These are phyloP conservation scores for Potamarius usumacintae DNA, from an alignment of 2,113 vertebrate genomes.

Conservation along the genomic window DNA sequence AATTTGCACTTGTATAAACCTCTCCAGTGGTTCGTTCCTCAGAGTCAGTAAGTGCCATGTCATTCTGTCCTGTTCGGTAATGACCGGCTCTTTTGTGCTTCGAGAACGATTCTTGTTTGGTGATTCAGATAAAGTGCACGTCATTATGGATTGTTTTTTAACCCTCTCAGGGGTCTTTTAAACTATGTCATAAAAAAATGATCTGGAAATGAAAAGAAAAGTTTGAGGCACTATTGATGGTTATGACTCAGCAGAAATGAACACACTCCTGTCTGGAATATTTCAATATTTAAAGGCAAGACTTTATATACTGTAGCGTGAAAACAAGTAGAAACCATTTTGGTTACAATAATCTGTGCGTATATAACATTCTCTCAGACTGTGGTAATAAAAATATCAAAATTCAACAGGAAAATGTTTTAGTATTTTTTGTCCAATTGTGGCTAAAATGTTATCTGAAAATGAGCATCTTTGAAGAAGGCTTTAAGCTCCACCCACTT, in stretches of 20 bases:
- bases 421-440: background rate
- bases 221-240: background rate
- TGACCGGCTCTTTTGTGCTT: background rate
- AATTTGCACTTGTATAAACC: background rate
- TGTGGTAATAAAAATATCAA: no score
- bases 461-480: background rate
- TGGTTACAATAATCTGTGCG: background rate
- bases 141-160: background rate
- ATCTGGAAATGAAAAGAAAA: slow-evolving; percentile 12
- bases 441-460: background rate
- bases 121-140: background rate
- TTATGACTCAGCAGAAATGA: background rate
- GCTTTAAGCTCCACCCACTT: background rate
- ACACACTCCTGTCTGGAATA: background rate
- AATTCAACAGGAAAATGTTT: background rate
- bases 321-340: background rate
- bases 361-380: background rate
- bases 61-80: background rate
- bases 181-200: background rate
- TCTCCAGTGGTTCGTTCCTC: background rate
- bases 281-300: background rate
- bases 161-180: background rate
- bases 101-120: background rate
- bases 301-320: background rate
- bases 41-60: background rate